Base-by-base conservation (phyloP, 1,140 invertebrate genomes). In the Planococcus citri region DNA sequence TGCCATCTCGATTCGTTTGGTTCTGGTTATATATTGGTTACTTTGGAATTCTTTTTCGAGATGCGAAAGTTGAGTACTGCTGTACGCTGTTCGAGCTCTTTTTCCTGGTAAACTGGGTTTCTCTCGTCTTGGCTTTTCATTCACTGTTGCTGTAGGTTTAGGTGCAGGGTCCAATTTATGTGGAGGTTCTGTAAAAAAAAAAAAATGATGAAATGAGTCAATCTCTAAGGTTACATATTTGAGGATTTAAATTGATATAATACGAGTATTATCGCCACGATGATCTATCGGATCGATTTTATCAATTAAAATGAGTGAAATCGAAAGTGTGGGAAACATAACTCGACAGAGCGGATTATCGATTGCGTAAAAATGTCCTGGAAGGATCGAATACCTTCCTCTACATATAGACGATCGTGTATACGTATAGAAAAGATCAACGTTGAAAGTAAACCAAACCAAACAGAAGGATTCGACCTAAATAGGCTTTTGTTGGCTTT, bases 1-100 rank as follows among this genome's bases (percentile, higher is more conserved):
- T 73, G 94, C 94, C 88, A 98, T 95, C 82, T 98, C 95, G 81
- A 97, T 97, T 80, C 95, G 87, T 84, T 94, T 87, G 83, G 94
- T 87, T 80, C 95, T 87, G 77, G 94, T 97, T 78, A 98, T 87
- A 85, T 98, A 97, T 80, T 96, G 92, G 82, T 96, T 97, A 80
- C 93, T 96, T 84, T 97, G 94, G 84, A 98, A 98, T 84, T 97
- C 95, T 82, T 97, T 97, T 83, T 97, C 95, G 79, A 95, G 82
- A 79, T 95, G 92, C 78, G 97, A 83, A 72, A 95, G 97, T 82
- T 98, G 95, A 82, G 97, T 96, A 80, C 95, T 86, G 74, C 95
- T 97, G 83, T 98, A 98, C 70, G 95, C 72, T 0, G 72, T 73
- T 12, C 72, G 21, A 24, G 71, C 69, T 21, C 72, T 60, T 25